Conservation (phyloP, 1,140 invertebrate species). For the Panagrolaimus sp. region DNA sequence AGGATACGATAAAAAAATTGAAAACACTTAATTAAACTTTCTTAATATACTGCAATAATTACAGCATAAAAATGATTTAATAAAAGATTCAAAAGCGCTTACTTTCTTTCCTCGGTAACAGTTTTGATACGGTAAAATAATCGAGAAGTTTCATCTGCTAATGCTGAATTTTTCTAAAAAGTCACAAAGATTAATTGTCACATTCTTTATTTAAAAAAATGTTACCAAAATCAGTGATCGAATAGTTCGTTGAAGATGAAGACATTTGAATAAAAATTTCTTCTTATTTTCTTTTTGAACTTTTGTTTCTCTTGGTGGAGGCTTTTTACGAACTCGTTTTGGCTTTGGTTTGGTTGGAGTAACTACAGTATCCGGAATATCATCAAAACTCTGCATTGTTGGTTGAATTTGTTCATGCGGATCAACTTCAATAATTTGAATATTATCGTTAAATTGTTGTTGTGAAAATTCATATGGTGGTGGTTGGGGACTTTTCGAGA, state of each 20-base stretch:
- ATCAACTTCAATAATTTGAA: background rate
- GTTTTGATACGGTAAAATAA: conserved; percentile 4
- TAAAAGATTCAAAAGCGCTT: background rate
- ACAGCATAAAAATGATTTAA: too few relatives aligned
- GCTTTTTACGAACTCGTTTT: background rate
- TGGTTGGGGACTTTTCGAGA: background rate
- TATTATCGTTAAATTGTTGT: background rate
- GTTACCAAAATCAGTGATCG: background rate
- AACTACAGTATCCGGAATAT: background rate
- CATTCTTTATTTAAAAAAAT: too few relatives aligned
- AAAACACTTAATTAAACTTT: too few relatives aligned
- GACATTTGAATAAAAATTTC: background rate
- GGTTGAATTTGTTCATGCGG: background rate
- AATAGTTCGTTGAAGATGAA: background rate
- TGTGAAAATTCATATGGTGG: too few relatives aligned
- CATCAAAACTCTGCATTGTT: background rate
- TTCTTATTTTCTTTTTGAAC: background rate
- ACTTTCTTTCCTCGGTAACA: conserved; percentile 1
- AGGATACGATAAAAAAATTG: background rate
- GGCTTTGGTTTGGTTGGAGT: background rate
- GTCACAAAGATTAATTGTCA: too few relatives aligned
- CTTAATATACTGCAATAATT: too few relatives aligned
- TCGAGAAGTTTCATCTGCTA: background rate
- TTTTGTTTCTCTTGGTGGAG: background rate
- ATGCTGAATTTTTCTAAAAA: conserved; percentile 7